Evolutionary conservation across 2,797 vertebrate genomes (phyloP).

Genomic region (Clarias pachynema): DNA sequence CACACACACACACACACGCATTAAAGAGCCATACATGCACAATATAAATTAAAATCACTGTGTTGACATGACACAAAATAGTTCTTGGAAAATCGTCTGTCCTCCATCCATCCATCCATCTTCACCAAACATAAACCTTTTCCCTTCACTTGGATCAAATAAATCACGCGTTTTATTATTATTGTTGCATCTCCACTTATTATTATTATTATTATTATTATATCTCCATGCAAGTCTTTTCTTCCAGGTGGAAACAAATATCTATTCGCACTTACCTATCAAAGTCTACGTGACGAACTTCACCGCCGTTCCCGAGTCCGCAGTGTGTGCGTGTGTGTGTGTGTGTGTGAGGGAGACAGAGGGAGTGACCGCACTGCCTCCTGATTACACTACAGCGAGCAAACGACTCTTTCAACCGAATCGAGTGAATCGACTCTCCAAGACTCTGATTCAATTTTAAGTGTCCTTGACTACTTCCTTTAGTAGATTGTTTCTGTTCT

Average conservation of each 20-base stretch:
- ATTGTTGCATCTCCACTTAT: background rate
- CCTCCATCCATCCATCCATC: background rate
- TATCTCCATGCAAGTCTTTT: background rate
- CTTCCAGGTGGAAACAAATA: background rate
- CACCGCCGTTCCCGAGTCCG: constrained; percentile 54
- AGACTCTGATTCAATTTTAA: background rate
- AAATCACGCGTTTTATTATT: background rate
- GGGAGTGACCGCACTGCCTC: constrained; percentile 56
- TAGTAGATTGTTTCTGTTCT: too few species aligned
- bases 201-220: too few species aligned
- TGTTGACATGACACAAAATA: constrained; percentile 25
- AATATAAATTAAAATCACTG: background rate
- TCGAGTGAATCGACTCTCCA: background rate
- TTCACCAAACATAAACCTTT: background rate
- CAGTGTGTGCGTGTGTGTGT: constrained; percentile 20
- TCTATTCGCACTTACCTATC: constrained; percentile 51
- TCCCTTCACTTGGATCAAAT: background rate
- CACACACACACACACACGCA: background rate
- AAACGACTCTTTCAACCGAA: constrained; percentile 20
- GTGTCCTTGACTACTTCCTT: background rate
- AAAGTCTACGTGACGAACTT: constrained; percentile 54
- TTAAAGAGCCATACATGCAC: background rate
- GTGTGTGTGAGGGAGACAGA: background rate
- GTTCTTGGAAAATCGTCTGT: background rate
- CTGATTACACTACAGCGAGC: constrained; percentile 24